Base-by-base conservation (phyloP, 1,140 invertebrate genomes). In the Triops cancriformis region DNA sequence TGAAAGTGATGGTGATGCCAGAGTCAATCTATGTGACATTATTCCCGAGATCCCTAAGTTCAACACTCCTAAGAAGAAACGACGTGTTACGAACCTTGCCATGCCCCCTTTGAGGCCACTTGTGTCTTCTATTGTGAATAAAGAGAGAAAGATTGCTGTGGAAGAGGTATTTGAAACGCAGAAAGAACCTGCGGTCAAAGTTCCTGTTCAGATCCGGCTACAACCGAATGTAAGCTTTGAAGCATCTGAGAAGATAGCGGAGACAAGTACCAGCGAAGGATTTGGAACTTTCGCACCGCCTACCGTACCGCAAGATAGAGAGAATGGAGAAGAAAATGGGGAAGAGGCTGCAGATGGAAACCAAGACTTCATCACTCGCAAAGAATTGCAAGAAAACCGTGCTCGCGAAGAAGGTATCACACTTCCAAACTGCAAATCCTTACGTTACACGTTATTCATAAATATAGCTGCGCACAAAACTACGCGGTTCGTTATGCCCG, bases 351-450 rank as follows among this genome's bases (percentile, higher is more conserved):
- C 41, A 76, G 81, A 84, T 72, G 77, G 82, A 26, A 83, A 87
- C 26, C 82, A 83, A 79, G 86, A 88, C 45, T 87, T 87, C 78
- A 91, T 93, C 77, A 89, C 88, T 27, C 87, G 85, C 64, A 88
- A 90, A 83, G 88, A 93, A 84, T 84, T 95, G 41, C 85, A 86
- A 77, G 84, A 85, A 76, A 93, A 93, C 81, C 89, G 88, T 83
- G 86, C 95, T 77, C 88, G 90, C n/a, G 82, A 83, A 18, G 88
- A 89, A 82, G 87, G 87, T 88, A 76, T 31, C 73, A n/a, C n/a
- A n/a, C n/a, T n/a, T n/a, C n/a, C n/a, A n/a, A n/a, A n/a, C n/a
- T n/a, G n/a, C n/a, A n/a, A n/a, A n/a, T n/a, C n/a, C n/a, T n/a
- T n/a, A n/a, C n/a, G n/a, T n/a, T n/a, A n/a, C n/a, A n/a, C n/a